Conservation (phyloP, 2,797 vertebrate genomes). For the Arctocebus calabarensis region DNA sequence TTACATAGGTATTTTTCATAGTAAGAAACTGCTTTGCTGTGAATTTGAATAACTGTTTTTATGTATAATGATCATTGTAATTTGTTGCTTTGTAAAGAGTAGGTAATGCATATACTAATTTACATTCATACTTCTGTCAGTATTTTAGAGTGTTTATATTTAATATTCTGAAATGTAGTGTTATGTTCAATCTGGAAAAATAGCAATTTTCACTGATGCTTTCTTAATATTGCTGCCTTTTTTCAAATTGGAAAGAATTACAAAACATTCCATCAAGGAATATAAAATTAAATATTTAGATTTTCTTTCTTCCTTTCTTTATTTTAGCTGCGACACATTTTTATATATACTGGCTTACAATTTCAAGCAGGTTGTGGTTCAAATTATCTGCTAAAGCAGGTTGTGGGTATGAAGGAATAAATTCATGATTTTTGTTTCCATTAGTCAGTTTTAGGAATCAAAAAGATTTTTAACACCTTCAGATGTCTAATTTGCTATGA, state of each 20-base stretch:
- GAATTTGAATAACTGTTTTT: not conserved
- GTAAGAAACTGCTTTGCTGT: not conserved
- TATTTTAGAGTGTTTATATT: not conserved
- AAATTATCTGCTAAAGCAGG: not conserved
- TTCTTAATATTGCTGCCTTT: not conserved
- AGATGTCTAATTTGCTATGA: not conserved
- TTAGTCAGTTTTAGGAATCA: not conserved
- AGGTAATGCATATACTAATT: not conserved
- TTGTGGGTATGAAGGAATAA: too few relatives aligned
- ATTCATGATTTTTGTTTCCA: not conserved
- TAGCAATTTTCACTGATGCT: not conserved
- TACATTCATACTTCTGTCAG: not conserved
- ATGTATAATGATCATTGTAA: not conserved
- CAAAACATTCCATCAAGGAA: not conserved
- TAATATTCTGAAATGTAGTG: not conserved
- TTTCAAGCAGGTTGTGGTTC: not conserved
- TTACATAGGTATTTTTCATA: not conserved
- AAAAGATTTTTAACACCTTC: not conserved
- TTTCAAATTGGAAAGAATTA: not conserved
- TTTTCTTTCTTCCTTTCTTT: not conserved
- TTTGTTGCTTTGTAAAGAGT: not conserved
- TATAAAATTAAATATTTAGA: not conserved
- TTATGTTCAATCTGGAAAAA: not conserved
- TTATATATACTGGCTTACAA: not conserved
- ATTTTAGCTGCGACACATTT: not conserved